Evolutionary conservation across 2,797 vertebrate genomes (phyloP).

Genomic region (Alauda arvensis): DNA sequence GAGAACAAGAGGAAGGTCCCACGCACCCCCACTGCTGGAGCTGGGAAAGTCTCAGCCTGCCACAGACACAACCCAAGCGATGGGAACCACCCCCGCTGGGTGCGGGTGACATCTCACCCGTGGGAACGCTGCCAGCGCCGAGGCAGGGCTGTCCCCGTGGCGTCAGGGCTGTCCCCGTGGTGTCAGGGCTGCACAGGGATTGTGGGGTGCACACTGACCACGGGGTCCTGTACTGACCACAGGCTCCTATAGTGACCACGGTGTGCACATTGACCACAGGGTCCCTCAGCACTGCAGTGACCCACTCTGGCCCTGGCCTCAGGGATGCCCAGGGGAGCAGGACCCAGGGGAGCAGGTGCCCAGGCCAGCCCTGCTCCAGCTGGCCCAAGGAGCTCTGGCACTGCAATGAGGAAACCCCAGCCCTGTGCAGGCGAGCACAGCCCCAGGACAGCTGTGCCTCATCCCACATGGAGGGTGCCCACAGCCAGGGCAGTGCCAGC

Average conservation of each 20-base stretch:
- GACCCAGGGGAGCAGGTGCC: neutral
- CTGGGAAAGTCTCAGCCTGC: conserved; percentile 30
- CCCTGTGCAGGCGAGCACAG: fast-evolving
- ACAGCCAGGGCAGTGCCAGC: neutral
- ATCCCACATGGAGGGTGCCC: fast-evolving
- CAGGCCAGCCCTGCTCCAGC: fast-evolving
- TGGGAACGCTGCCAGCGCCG: neutral
- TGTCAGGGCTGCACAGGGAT: neutral
- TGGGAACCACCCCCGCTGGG: neutral
- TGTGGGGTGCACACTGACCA: too few species aligned
- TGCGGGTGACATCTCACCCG: conserved; percentile 1
- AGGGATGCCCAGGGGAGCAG: neutral
- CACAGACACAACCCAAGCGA: neutral
- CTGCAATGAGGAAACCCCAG: fast-evolving
- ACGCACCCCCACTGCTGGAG: neutral
- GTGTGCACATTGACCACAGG: fast-evolving
- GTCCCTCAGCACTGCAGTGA: fast-evolving
- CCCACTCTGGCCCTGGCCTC: fast-evolving
- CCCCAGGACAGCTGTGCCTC: neutral
- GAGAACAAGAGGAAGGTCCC: neutral
- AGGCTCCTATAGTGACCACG: neutral
- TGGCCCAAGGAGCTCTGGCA: fast-evolving
- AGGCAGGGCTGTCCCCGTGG: neutral
- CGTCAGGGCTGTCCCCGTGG: neutral
- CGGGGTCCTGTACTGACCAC: fast-evolving